A percentile compares a stretch with the other conserved stretches of the same genome.
Evolutionary conservation across 2,888 invertebrate genomes (phyloP).

Genomic region (Embidobia sp.): DNA sequence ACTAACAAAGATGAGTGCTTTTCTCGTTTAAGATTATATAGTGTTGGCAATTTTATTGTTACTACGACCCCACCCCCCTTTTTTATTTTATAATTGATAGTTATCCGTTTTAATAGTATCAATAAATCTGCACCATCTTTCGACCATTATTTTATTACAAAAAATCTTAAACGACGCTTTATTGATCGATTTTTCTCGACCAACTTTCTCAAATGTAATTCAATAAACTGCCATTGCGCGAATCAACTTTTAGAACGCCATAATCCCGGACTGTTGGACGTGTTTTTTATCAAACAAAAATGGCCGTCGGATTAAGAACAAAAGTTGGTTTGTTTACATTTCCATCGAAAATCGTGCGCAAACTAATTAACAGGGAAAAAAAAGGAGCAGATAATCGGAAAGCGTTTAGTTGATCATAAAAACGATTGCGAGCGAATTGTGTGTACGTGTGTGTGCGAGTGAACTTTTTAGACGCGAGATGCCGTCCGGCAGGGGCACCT

Average conservation of each 20-base stretch:
- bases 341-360: constrained; percentile 16
- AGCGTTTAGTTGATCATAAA: constrained; percentile 44
- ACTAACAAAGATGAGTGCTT: no score
- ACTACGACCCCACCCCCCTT: no score
- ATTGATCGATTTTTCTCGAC: constrained; percentile 31
- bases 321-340: constrained; percentile 7
- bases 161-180: constrained; percentile 21
- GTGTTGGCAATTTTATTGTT: no score
- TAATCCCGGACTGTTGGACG: constrained; percentile 10
- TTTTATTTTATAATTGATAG: no score
- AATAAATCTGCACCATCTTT: constrained; percentile 8
- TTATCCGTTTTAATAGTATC: neutral
- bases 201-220: constrained; percentile 51
- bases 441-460: constrained; percentile 4
- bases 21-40: no score
- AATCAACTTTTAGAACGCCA: constrained; percentile 32
- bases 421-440: constrained; percentile 16
- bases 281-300: constrained; percentile 33
- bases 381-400: constrained; percentile 10
- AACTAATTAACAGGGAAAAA: constrained; percentile 26
- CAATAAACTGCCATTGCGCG: constrained; percentile 43
- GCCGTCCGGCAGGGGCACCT: constrained; percentile 52
- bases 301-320: neutral
- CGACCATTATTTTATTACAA: constrained; percentile 4
- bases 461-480: constrained; percentile 30